Evolutionary conservation across 2,888 invertebrate species (phyloP), one percentile per base, ranked within the genome.

Genomic region (Drosophila nigricruria): DNA sequence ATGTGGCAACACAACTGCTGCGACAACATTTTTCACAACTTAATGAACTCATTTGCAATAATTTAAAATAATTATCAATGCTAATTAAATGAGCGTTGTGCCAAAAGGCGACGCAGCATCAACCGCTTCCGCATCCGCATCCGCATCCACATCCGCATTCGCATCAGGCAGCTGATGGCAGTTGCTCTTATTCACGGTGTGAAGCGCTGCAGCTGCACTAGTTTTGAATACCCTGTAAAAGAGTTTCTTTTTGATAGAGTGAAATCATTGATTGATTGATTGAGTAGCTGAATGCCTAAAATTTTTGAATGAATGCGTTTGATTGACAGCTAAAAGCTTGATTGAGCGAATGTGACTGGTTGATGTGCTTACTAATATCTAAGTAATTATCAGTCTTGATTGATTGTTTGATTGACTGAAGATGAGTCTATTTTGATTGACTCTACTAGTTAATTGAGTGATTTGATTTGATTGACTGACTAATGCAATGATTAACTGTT

Each of bases 21-120:
- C 43, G 58, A 27, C 59, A 77, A 77, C 81, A 81, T 86, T 86
- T 86, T 81, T 83, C 81, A 73, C 87, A 86, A 81, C 84, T 81
- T 86, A 83, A 86, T 86, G 76, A 86, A 86, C 79, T 73, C 83
- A 86, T 86, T 81, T 81, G 68, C 87, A 87, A 86, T 81, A 87
- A 86, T 86, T 86, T 83, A 87, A 89, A 88, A 86, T 84, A 89
- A 89, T 88, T 89, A 79, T 84, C 79, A 89, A 89, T 89, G 89
- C 87, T 88, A 87, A 86, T 89, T 84, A 77, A 83, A 86, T 83
- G 83, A 73, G 81, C 63, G 68, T 40, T 64, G 42, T 64, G 45
- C 62, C 64, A 70, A 36, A 54, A 68, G 61, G 65, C 69, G 74
- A 43, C 54, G 30, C 40, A 32, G 53, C 54, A 40, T 16, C 57